Base-by-base conservation (phyloP, 2,113 vertebrate genomes). In the Odobenus rosmarus region DNA sequence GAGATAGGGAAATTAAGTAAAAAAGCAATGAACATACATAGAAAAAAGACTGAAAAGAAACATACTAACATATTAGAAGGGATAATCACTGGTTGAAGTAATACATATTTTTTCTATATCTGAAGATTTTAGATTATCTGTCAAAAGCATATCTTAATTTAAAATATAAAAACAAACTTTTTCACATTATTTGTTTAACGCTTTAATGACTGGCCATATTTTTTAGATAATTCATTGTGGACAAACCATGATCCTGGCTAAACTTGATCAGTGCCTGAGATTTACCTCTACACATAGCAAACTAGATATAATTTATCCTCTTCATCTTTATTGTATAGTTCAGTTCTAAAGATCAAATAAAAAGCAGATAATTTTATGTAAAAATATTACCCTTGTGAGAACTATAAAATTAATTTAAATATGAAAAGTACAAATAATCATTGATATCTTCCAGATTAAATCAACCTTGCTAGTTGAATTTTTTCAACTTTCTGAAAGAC, bases 341-440 rank as follows among this genome's bases (percentile, higher is more conserved):
- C 49, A 93, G 16, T 90, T 94, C 61, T 49, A 80, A 93, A 72
- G 72, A 94, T 42, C 6, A 74, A 46, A 64, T 82, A 71, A 86
- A 87, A 94, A 86, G 8, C 10, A 62, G 4, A 57, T 53, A 26
- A 74, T 79, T 79, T 53, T 76, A 76, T 39, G 1, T 26, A 96
- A 91, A 90, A 88, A 33, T 82, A 16, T 77, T 83, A 42, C 10
- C 39, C n/a, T 64, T 82, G 9, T 62, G 11, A 88, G 46, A 92
- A 76, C 51, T 88, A 62, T 81, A 88, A 88, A 84, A 93, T 79
- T 62, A 90, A 24, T 69, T 28, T 86, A 92, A 96, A 93, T 67
- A 55, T 53, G 31, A 72, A 92, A 46, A 93, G 3, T 21, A 87
- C 28, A 85, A 62, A 87, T 62, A 96, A 76, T 33, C 36, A 95